phyloP scores from a whole-genome alignment of 64 coral and sea anemone species.

The Pocillopora verrucosa region DNA sequence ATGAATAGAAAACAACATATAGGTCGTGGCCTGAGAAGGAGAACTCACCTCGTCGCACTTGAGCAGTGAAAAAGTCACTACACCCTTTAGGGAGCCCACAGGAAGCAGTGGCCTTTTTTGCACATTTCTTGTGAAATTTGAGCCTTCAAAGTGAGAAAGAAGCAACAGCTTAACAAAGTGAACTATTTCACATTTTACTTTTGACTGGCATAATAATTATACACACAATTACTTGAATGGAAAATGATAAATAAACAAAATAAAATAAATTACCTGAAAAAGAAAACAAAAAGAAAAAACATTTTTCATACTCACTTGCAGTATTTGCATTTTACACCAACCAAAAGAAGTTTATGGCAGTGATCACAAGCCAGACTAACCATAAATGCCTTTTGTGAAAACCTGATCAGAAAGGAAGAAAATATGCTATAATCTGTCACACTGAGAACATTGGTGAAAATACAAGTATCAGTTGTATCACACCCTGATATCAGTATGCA shows the following conservation, averaged over 20 bases:
- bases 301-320: constrained; percentile 78
- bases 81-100: constrained; percentile 79
- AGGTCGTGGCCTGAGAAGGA: neutral
- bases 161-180: neutral
- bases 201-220: too few species aligned
- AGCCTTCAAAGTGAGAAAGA: constrained; percentile 58
- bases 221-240: neutral
- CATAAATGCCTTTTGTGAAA: constrained; percentile 85
- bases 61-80: constrained; percentile 72
- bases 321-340: constrained; percentile 86
- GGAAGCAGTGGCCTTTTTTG: constrained; percentile 63
- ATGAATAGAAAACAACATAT: neutral
- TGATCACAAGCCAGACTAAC: constrained; percentile 72
- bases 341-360: constrained; percentile 80
- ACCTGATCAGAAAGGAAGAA: constrained; percentile 22
- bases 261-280: neutral
- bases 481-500: too few species aligned
- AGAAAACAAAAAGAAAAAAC: neutral
- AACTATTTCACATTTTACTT: neutral
- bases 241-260: neutral
- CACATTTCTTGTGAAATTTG: constrained; percentile 94
- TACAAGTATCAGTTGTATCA: too few species aligned
- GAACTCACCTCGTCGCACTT: constrained; percentile 72
- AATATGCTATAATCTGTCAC: too few species aligned
- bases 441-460: too few species aligned